phyloP scores from a whole-genome alignment of 2,888 invertebrate species.

The Tipula unca region DNA sequence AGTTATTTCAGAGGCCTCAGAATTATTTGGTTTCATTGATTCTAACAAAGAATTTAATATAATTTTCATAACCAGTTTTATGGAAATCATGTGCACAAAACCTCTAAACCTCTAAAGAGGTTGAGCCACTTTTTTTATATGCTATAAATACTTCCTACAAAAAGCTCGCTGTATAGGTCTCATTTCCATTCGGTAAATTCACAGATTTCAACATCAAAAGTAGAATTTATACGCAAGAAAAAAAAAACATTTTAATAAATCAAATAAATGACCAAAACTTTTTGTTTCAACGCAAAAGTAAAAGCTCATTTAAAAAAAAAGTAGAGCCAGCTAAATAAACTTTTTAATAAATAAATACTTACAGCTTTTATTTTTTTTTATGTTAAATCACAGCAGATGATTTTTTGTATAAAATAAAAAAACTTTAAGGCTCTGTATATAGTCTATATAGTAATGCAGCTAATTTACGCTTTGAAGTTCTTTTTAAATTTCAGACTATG shows the following conservation, averaged over 20 bases:
- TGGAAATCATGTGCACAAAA: too few relatives aligned
- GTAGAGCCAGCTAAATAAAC: background rate
- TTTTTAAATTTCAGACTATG: too few relatives aligned
- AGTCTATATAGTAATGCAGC: too few relatives aligned
- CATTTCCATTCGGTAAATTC: background rate
- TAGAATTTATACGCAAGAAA: background rate
- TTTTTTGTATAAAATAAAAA: background rate
- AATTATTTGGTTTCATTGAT: too few relatives aligned
- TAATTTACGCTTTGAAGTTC: background rate
- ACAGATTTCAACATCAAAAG: background rate
- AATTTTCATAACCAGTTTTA: too few relatives aligned
- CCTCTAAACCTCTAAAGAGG: too few relatives aligned
- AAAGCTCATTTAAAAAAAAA: background rate
- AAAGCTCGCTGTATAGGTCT: background rate
- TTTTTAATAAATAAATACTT: background rate
- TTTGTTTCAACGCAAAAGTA: background rate
- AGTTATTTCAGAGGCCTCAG: too few relatives aligned
- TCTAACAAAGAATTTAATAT: too few relatives aligned
- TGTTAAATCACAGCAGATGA: background rate
- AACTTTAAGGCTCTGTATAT: background rate
- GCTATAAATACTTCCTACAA: background rate
- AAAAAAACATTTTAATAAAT: background rate
- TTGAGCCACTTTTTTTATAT: too few relatives aligned
- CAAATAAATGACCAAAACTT: background rate
- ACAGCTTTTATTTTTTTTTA: background rate